Evolutionary conservation across 2,113 vertebrate species (phyloP).

Genomic region (Phyllopteryx taeniolatus): DNA sequence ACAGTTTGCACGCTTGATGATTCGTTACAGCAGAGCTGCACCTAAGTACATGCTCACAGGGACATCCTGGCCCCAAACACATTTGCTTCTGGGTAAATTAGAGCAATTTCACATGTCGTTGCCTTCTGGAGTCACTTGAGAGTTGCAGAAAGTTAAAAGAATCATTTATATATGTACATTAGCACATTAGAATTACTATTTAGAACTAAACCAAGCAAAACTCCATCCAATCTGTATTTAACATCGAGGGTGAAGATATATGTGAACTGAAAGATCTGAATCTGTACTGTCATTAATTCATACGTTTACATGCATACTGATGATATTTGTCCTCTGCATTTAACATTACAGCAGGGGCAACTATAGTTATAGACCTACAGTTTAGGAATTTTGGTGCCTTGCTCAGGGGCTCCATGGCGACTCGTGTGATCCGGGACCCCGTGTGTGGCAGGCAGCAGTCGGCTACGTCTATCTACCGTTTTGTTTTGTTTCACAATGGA

Average conservation of each 20-base stretch:
- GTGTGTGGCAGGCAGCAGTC: too few relatives aligned
- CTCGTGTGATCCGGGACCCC: too few relatives aligned
- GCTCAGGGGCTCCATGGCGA: too few relatives aligned
- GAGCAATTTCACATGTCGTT: not conserved
- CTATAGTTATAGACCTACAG: too few relatives aligned
- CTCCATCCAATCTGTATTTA: not conserved
- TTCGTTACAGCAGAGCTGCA: not conserved
- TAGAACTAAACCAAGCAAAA: not conserved
- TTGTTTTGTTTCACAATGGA: too few relatives aligned
- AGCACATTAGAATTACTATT: not conserved
- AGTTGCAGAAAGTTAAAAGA: not conserved
- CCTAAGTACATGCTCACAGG: not conserved
- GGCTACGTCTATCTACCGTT: too few relatives aligned
- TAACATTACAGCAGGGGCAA: too few relatives aligned
- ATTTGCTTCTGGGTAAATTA: not conserved
- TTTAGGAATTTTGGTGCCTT: too few relatives aligned
- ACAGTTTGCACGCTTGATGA: not conserved
- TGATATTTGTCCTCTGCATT: too few relatives aligned
- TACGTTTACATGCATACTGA: not conserved
- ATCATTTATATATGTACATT: not conserved
- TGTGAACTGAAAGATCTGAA: not conserved
- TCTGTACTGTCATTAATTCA: too few relatives aligned
- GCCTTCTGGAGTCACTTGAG: not conserved
- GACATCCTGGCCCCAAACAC: not conserved
- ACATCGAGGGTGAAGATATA: not conserved